phyloP scores from a whole-genome alignment of 1,140 invertebrate species.

The Brachionus asplanchnoidis region DNA sequence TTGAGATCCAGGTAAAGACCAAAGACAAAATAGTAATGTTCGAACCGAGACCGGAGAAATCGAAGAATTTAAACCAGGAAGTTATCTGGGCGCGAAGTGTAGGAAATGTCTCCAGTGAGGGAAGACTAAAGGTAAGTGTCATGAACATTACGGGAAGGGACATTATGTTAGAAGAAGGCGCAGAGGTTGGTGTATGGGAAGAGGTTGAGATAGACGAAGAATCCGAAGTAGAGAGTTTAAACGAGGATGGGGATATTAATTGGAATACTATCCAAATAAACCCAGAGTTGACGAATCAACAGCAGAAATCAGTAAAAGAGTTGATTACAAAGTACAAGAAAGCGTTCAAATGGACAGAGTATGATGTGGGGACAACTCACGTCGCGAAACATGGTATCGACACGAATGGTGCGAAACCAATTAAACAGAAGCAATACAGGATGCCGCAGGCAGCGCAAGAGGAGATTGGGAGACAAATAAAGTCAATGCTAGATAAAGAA shows the following conservation, averaged over 20 bases:
- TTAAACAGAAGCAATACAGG: constrained; percentile 42
- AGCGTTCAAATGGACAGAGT: constrained; percentile 21
- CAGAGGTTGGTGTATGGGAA: background rate
- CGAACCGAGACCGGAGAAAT: background rate
- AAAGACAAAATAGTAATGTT: background rate
- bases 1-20: background rate
- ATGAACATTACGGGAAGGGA: background rate
- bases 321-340: constrained; percentile 34
- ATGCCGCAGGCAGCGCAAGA: background rate
- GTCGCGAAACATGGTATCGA: constrained; percentile 48
- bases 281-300: background rate
- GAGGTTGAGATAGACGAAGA: background rate
- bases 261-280: constrained; percentile 52
- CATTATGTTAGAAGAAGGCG: background rate
- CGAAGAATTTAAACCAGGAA: background rate
- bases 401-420: constrained; percentile 45
- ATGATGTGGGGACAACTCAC: constrained; percentile 44
- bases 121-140: background rate
- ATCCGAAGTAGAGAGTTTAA: background rate
- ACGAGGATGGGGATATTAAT: constrained; percentile 45
- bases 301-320: background rate
- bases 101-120: background rate
- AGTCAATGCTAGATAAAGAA: constrained; percentile 27
- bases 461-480: constrained; percentile 28
- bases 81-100: background rate